Evolutionary conservation across 2,888 invertebrate genomes (phyloP), one percentile per base, ranked within the genome.

Genomic region (Luffia ferchaultella): DNA sequence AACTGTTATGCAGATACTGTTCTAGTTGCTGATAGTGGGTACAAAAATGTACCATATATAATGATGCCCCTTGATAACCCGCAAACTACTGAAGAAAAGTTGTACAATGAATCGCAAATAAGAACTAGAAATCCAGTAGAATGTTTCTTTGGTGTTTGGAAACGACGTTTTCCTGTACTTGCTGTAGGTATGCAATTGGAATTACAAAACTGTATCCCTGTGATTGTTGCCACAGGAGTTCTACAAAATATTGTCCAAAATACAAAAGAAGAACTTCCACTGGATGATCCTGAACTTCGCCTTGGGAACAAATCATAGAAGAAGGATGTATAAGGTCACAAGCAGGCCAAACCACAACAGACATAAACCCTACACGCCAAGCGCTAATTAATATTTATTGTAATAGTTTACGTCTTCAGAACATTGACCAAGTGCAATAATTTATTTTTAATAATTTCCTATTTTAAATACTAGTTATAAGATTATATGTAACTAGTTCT

Each of bases 141-240:
- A 53, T 45, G 59, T n/a, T 57, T 50, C 16, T 63, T 60, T 60
- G 62, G 63, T 15, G 53, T 62, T 16, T 52, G 52, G 45, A 63
- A 65, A 52, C 48, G 60, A 50, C 19, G 63, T 48, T 64, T 65
- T 55, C 65, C 65, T 40, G 53, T 60, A 16, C 51, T 66, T 42
- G 56, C 62, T 16, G 19, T 61, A 18, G 65, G 63, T 18, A 55
- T 67, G 20, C 19, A 61, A 12, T 42, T 61, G 3, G 54, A 60
- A 51, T 41, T 61, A 18, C 7, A 51, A 16, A 57, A n/a, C n/a
- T n/a, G n/a, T n/a, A n/a, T n/a, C n/a, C n/a, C n/a, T n/a, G n/a
- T n/a, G n/a, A n/a, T n/a, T n/a, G n/a, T n/a, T n/a, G n/a, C n/a
- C n/a, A n/a, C n/a, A n/a, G n/a, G n/a, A n/a, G n/a, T n/a, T n/a